Evolutionary conservation across 1,140 invertebrate genomes (phyloP).

Genomic region (Heliothis subflexa): DNA sequence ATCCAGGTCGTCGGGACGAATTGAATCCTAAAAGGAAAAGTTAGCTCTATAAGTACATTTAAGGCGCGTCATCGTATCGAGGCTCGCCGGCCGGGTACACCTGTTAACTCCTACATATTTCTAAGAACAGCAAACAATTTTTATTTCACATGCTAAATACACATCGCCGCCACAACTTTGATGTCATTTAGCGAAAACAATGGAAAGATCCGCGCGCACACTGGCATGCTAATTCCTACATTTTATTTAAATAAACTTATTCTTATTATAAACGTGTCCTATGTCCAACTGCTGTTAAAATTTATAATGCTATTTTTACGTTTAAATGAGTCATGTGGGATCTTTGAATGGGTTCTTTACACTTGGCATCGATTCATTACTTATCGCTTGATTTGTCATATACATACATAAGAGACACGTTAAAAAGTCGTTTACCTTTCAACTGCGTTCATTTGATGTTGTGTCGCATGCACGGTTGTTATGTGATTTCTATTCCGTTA

Average conservation of each 20-base stretch:
- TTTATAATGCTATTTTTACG: constrained; percentile 82
- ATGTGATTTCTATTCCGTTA: constrained; percentile 73
- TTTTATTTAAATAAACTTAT: constrained; percentile 85
- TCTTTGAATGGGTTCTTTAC: constrained; percentile 69
- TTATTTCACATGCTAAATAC: constrained; percentile 83
- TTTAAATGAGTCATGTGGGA: constrained; percentile 75
- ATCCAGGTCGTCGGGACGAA: constrained; percentile 13
- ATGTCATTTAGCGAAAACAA: constrained; percentile 86
- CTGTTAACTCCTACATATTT: constrained; percentile 71
- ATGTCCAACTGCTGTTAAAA: constrained; percentile 76
- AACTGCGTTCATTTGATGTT: constrained; percentile 52
- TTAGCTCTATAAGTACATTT: constrained; percentile 34
- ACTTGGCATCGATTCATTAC: constrained; percentile 62
- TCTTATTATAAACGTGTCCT: constrained; percentile 78
- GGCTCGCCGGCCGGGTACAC: constrained; percentile 57
- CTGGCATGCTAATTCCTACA: constrained; percentile 78
- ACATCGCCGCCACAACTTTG: constrained; percentile 81
- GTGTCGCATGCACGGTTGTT: constrained; percentile 60
- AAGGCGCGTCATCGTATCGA: constrained; percentile 27
- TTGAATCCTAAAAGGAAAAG: constrained; percentile 39
- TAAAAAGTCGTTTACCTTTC: constrained; percentile 66
- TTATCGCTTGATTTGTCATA: constrained; percentile 56
- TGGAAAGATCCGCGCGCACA: constrained; percentile 76
- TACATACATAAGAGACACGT: constrained; percentile 49
- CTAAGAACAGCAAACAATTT: constrained; percentile 76